These are phyloP conservation scores for Flexamia atlantica DNA, from an alignment of 2,888 invertebrate genomes.

Conservation along the genomic window DNA sequence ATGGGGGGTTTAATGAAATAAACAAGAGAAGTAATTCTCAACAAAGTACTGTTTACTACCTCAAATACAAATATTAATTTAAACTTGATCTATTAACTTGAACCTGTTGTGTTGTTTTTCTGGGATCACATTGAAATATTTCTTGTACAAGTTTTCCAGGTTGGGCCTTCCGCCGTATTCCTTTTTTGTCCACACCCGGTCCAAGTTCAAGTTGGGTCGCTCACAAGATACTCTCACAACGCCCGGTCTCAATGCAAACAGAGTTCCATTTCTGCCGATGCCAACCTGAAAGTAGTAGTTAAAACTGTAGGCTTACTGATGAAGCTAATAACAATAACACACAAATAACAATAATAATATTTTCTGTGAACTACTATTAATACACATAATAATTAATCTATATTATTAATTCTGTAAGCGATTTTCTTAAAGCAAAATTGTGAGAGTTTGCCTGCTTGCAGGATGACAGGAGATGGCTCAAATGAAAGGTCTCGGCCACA, in stretches of 20 bases:
- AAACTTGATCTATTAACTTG: constrained; percentile 85
- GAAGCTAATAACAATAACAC: background rate
- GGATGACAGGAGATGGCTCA: too few species aligned
- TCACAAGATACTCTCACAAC: constrained; percentile 90
- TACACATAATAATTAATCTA: background rate
- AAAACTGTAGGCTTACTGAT: constrained; percentile 28
- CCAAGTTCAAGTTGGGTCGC: constrained; percentile 87
- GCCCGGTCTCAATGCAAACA: constrained; percentile 90
- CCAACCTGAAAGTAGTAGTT: constrained; percentile 84
- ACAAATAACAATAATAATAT: background rate
- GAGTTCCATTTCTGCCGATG: constrained; percentile 86
- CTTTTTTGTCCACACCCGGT: constrained; percentile 85
- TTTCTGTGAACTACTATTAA: background rate
- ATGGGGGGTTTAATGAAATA: too few species aligned
- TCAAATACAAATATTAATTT: constrained; percentile 69
- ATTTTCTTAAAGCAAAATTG: background rate
- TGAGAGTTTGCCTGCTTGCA: too few species aligned
- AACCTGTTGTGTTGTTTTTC: constrained; percentile 88
- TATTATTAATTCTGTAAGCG: background rate
- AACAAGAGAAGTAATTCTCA: too few species aligned
- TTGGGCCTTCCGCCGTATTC: constrained; percentile 80
- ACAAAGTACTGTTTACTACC: too few species aligned
- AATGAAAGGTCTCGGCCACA: too few species aligned
- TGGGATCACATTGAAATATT: constrained; percentile 91
- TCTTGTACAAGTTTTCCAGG: constrained; percentile 85